These are phyloP conservation scores for Telmatherina bonti DNA, from an alignment of 2,797 vertebrate genomes.

Conservation along the genomic window DNA sequence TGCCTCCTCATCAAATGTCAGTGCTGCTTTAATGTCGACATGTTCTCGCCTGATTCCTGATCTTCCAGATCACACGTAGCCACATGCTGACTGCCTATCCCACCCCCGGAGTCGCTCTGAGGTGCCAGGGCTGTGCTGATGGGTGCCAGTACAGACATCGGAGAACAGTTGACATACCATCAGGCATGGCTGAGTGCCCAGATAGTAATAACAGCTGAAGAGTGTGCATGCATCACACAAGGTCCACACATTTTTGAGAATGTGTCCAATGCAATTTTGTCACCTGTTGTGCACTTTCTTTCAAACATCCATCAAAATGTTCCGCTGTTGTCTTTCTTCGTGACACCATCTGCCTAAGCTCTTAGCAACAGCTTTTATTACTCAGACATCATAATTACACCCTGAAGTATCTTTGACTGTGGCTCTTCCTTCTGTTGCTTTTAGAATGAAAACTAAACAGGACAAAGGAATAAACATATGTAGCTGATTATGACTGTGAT, in stretches of 20 bases:
- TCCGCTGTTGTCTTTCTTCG: slow-evolving; percentile 36
- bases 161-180: slow-evolving; percentile 87
- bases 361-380: slow-evolving; percentile 28
- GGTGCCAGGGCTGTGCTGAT: slow-evolving; percentile 78
- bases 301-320: slow-evolving; percentile 56
- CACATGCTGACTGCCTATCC: slow-evolving; percentile 60
- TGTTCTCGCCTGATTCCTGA: slow-evolving; percentile 35
- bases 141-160: slow-evolving; percentile 84
- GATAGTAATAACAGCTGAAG: slow-evolving; percentile 82
- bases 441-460: slow-evolving; percentile 1
- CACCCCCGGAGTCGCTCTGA: slow-evolving; percentile 68
- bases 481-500: background rate
- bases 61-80: slow-evolving; percentile 50
- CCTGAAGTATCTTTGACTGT: slow-evolving; percentile 19
- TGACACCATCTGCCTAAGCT: slow-evolving; percentile 47
- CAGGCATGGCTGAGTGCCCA: slow-evolving; percentile 79
- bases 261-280: slow-evolving; percentile 53
- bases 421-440: background rate
- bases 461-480: slow-evolving; percentile 20
- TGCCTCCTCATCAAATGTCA: slow-evolving; percentile 48
- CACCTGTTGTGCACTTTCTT: slow-evolving; percentile 72
- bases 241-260: slow-evolving; percentile 73
- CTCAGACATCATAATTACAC: slow-evolving; percentile 28
- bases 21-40: slow-evolving; percentile 44
- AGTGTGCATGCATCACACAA: slow-evolving; percentile 74